These are phyloP conservation scores for Tetramorium parvispinum DNA, from an alignment of 1,140 invertebrate genomes.

Conservation along the genomic window DNA sequence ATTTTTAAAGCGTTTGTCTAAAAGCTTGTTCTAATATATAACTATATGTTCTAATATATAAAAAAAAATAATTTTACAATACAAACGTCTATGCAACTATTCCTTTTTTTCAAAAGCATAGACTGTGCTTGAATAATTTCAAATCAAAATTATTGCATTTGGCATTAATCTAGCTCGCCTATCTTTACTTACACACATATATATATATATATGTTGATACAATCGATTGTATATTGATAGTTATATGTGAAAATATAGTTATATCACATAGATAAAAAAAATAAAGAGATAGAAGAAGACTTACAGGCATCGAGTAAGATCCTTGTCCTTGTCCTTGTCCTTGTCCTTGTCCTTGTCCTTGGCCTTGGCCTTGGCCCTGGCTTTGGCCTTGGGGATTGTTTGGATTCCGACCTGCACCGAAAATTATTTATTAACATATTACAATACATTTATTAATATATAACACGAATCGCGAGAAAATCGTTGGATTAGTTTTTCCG, in stretches of 20 bases:
- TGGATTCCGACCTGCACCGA: neutral
- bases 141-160: neutral
- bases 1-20: conserved; percentile 4
- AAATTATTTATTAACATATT: neutral
- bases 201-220: neutral
- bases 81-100: neutral
- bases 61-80: neutral
- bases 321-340: neutral
- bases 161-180: neutral
- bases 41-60: conserved; percentile 6
- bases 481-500: neutral
- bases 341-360: neutral
- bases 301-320: conserved; percentile 24
- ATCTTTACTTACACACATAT: neutral
- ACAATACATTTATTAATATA: no score
- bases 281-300: conserved; percentile 6
- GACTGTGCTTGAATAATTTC: neutral
- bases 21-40: neutral
- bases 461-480: neutral
- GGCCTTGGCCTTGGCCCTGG: neutral
- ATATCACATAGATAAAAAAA: neutral
- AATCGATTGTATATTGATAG: neutral
- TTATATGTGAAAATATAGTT: neutral
- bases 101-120: neutral
- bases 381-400: neutral